A percentile compares a stretch with the other conserved stretches of the same genome.
phyloP scores from a whole-genome alignment of 2,797 vertebrate species.

The Pseudomugil gertrudae region DNA sequence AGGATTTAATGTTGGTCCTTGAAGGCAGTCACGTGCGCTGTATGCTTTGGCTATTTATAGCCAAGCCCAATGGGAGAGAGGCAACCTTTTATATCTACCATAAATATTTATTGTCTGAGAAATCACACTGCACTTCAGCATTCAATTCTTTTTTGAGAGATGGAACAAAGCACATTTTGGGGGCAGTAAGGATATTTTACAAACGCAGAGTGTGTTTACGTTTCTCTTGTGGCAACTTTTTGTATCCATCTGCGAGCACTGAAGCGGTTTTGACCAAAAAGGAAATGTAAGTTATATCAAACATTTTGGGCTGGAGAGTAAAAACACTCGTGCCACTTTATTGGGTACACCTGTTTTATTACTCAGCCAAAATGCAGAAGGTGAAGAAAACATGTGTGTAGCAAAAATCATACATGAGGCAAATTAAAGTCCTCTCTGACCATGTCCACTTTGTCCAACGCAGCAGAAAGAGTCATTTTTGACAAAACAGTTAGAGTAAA shows the following conservation, averaged over 20 bases:
- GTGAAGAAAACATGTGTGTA: background rate
- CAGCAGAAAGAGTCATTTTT: no score
- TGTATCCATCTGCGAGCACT: constrained; percentile 12
- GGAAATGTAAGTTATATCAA: constrained; percentile 4
- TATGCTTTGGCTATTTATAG: constrained; percentile 59
- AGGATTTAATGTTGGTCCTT: constrained; percentile 52
- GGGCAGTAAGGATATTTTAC: constrained; percentile 2
- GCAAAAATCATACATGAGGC: background rate
- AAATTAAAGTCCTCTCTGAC: background rate
- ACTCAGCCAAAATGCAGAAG: background rate
- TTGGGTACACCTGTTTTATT: background rate
- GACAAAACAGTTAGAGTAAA: background rate
- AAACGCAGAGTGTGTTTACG: constrained; percentile 10
- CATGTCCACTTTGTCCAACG: no score
- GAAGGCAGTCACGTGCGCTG: constrained; percentile 40
- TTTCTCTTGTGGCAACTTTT: background rate
- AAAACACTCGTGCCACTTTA: background rate
- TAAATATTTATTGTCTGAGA: constrained; percentile 69
- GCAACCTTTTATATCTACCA: constrained; percentile 57
- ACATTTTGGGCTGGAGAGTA: background rate
- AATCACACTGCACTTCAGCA: constrained; percentile 28
- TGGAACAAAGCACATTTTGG: constrained; percentile 29
- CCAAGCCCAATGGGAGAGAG: constrained; percentile 22
- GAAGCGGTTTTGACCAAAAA: constrained; percentile 10
- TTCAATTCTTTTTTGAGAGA: constrained; percentile 36